A percentile compares a stretch with the other conserved stretches of the same genome.
phyloP scores from a whole-genome alignment of 2,797 vertebrate genomes.

The Cygnus olor region DNA sequence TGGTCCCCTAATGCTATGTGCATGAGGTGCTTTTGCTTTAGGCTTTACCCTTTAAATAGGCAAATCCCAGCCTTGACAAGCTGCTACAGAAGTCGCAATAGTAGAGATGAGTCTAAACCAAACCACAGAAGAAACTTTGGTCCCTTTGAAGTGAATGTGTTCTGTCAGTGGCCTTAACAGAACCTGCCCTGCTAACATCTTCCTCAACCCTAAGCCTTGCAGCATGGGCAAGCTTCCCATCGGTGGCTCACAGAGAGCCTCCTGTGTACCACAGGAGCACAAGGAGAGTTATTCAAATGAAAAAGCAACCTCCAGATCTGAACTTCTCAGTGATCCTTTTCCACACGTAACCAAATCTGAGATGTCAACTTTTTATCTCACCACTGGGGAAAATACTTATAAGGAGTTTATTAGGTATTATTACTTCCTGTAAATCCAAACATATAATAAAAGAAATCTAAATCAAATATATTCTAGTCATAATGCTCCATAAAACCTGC shows the following conservation, averaged over 20 bases:
- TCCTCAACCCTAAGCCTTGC: neutral
- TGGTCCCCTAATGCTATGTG: neutral
- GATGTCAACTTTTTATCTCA: neutral
- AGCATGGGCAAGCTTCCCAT: accelerated
- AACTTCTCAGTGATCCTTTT: neutral
- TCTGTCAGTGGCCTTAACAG: neutral
- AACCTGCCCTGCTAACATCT: neutral
- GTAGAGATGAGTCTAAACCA: neutral
- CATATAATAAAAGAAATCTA: neutral
- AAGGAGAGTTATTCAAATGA: neutral
- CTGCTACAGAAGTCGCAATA: neutral
- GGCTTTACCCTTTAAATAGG: neutral
- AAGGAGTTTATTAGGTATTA: neutral
- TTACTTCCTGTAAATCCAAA: neutral
- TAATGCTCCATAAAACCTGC: neutral
- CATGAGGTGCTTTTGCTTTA: neutral
- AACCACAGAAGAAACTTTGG: neutral
- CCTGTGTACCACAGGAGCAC: neutral
- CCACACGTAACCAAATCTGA: neutral
- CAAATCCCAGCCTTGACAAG: constrained; percentile 1
- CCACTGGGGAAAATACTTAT: neutral
- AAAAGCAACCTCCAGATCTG: neutral
- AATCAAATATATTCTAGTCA: neutral
- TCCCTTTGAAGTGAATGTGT: neutral
- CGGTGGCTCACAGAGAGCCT: neutral